These are phyloP conservation scores for Pleuronectes platessa DNA, from an alignment of 2,113 vertebrate species.

Conservation along the genomic window DNA sequence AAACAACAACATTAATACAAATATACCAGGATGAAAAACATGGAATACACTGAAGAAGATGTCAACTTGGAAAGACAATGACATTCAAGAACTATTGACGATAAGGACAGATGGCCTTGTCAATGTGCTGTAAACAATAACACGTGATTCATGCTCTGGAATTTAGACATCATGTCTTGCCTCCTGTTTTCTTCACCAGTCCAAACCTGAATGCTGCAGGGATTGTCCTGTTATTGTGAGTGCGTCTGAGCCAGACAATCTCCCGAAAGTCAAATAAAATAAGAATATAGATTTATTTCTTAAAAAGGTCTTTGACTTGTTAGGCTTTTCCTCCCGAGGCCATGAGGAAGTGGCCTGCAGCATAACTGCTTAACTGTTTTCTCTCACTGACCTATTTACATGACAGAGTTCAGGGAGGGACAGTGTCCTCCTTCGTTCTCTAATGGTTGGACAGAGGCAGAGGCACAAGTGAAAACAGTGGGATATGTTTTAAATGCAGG, in stretches of 20 bases:
- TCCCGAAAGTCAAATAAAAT: neutral
- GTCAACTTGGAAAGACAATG: no score
- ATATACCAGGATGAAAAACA: no score
- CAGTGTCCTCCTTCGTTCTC: neutral
- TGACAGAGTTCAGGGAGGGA: neutral
- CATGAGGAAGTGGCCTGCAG: slow-evolving; percentile 12
- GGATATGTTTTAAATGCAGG: neutral
- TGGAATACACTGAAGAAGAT: no score
- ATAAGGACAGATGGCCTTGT: no score
- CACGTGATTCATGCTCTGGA: no score
- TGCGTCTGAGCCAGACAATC: no score
- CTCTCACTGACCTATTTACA: slow-evolving; percentile 13
- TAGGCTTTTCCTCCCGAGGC: slow-evolving; percentile 20
- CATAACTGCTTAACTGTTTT: slow-evolving; percentile 1
- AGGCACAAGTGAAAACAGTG: neutral
- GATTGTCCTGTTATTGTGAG: no score
- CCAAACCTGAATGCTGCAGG: neutral
- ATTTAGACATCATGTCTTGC: no score
- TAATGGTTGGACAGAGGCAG: neutral
- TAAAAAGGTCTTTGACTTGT: neutral
- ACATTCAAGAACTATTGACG: no score
- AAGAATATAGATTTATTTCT: neutral
- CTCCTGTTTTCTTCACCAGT: no score
- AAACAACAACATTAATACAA: no score
- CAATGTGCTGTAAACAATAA: no score